Evolutionary conservation across 2,113 vertebrate genomes (phyloP).

Genomic region (Motacilla alba): DNA sequence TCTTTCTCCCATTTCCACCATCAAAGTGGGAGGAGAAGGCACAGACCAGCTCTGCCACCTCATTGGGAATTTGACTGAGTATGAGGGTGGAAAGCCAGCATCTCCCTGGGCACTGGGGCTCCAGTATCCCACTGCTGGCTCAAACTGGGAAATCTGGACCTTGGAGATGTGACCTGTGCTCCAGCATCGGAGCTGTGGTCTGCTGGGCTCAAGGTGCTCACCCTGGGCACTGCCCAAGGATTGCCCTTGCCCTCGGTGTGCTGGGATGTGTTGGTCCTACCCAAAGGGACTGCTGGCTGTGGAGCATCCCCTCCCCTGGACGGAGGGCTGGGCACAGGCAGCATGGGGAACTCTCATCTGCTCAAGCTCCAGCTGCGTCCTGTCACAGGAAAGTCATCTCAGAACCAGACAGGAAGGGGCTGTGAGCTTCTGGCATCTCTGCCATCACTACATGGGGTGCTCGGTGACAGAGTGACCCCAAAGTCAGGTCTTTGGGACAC

Average conservation of each 20-base stretch:
- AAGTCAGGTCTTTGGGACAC: not conserved
- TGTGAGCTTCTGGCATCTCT: not conserved
- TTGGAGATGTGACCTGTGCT: not conserved
- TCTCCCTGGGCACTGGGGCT: not conserved
- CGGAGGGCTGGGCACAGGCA: not conserved
- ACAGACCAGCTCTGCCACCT: not conserved
- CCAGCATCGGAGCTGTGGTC: rapidly evolving
- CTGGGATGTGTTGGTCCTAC: not conserved
- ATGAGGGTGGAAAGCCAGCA: rapidly evolving
- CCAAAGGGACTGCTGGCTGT: not conserved
- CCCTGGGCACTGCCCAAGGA: not conserved
- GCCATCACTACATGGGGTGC: rapidly evolving
- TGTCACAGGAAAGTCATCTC: not conserved
- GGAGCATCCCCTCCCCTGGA: not conserved
- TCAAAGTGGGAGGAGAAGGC: not conserved
- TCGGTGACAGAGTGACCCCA: not conserved
- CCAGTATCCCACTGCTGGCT: not conserved
- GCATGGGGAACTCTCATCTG: not conserved
- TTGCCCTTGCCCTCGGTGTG: not conserved
- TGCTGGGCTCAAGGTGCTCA: not conserved
- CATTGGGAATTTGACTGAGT: not conserved
- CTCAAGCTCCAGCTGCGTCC: not conserved
- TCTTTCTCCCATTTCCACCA: not conserved
- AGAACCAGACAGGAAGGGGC: not conserved
- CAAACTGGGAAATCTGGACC: not conserved